phyloP scores from a whole-genome alignment of 2,797 vertebrate species.

The Rhabdomys pumilio region DNA sequence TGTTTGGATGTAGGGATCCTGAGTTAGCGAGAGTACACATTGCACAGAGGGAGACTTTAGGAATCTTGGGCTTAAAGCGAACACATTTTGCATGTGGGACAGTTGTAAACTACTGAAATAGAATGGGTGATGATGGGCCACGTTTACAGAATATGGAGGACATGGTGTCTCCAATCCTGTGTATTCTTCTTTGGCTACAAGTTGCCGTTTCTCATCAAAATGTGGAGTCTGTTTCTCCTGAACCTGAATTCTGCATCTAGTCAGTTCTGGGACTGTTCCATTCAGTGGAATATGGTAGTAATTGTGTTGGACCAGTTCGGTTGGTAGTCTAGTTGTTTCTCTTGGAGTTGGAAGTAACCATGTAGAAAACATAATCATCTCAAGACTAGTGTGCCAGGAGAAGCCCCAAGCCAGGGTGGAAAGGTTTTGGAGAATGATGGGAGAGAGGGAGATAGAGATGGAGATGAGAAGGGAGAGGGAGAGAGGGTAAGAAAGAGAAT shows the following conservation, averaged over 20 bases:
- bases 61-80: not conserved
- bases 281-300: not conserved
- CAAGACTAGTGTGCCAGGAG: not conserved
- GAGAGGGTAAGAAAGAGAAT: not conserved
- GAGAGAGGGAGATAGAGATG: not conserved
- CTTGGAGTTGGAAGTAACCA: not conserved
- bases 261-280: not conserved
- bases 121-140: not conserved
- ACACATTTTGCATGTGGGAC: not conserved
- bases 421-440: not conserved
- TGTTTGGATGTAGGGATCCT: not conserved
- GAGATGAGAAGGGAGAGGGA: not conserved
- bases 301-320: not conserved
- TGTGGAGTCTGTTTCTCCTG: not conserved
- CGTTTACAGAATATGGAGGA: not conserved
- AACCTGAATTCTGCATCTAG: not conserved
- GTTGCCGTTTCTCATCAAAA: not conserved
- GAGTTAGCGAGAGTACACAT: not conserved
- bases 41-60: not conserved
- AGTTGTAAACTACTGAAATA: not conserved
- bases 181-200: not conserved
- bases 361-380: not conserved
- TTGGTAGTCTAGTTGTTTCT: not conserved
- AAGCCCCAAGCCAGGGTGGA: not conserved
- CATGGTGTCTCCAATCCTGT: not conserved